Conservation (phyloP, 2,888 invertebrate genomes). For the Meloe dianella region DNA sequence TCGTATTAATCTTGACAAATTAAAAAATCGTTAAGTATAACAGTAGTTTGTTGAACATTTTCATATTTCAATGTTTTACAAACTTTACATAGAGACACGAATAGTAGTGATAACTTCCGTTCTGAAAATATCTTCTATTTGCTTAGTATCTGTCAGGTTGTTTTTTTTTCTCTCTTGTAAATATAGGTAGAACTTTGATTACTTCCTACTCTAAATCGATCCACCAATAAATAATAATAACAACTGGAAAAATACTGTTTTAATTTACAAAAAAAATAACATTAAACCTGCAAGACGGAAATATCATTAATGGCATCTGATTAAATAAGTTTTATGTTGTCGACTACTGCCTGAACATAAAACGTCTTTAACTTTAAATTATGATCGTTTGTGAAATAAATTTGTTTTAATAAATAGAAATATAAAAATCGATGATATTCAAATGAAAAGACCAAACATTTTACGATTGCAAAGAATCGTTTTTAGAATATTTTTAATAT, state of each 20-base stretch:
- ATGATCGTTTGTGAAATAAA: background rate
- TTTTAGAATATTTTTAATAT: background rate
- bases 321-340: constrained; percentile 1
- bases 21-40: constrained; percentile 9
- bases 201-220: constrained; percentile 23
- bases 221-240: background rate
- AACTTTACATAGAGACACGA: constrained; percentile 39
- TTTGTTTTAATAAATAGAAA: no score
- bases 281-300: no score
- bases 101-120: constrained; percentile 54
- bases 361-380: constrained; percentile 6
- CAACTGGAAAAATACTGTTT: background rate
- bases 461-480: background rate
- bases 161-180: constrained; percentile 22
- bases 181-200: constrained; percentile 30
- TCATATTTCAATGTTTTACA: constrained; percentile 31
- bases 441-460: background rate
- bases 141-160: constrained; percentile 22
- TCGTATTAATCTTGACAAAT: constrained; percentile 9
- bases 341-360: background rate
- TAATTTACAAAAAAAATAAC: no score
- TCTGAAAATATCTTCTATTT: constrained; percentile 44
- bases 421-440: background rate
- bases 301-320: no score
- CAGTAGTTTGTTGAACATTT: constrained; percentile 7